These are phyloP conservation scores for Malurus alboscapulatus DNA, from an alignment of 2,113 vertebrate genomes.

Conservation along the genomic window DNA sequence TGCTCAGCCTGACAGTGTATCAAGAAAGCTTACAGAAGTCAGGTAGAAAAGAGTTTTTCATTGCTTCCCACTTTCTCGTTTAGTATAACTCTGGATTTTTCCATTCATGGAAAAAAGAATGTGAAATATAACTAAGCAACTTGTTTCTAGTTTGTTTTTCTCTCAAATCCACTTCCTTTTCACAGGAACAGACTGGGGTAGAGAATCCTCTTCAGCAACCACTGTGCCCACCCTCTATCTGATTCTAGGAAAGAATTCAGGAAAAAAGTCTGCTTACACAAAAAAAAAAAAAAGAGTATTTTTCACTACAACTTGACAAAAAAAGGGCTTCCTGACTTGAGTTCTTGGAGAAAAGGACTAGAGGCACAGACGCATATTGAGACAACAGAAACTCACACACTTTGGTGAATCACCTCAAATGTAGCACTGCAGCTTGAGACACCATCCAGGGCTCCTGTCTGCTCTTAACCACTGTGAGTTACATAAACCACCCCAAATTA, in stretches of 20 bases:
- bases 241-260: neutral
- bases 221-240: neutral
- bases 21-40: neutral
- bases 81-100: neutral
- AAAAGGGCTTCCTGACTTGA: neutral
- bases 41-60: neutral
- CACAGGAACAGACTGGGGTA: neutral
- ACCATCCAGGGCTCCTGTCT: fast-evolving
- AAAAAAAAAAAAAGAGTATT: neutral
- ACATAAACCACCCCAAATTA: neutral
- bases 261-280: neutral
- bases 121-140: neutral
- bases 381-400: neutral
- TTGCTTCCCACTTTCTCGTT: neutral
- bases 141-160: neutral
- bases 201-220: neutral
- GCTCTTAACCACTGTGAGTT: neutral
- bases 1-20: neutral
- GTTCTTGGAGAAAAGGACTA: neutral
- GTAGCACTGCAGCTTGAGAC: neutral
- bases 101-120: neutral
- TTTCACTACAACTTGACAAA: neutral
- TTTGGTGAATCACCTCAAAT: neutral
- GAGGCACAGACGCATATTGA: neutral
- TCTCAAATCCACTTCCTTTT: neutral